Percentiles rank a stretch among this genome's conserved stretches.
These are phyloP conservation scores for Ceratoteleas bidentatus DNA, from an alignment of 1,140 invertebrate genomes.

Conservation along the genomic window DNA sequence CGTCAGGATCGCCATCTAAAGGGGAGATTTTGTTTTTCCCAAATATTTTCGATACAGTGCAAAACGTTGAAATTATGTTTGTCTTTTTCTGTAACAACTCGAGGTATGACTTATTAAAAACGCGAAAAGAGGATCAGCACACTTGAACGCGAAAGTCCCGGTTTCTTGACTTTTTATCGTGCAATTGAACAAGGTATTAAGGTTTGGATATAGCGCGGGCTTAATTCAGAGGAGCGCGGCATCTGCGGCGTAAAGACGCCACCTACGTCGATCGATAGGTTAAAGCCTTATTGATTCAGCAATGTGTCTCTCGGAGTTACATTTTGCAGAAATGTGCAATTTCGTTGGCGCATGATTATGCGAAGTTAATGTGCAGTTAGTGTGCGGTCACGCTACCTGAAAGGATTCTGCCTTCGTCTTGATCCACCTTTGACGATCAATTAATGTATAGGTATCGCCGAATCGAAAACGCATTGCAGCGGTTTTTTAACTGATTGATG, in stretches of 20 bases:
- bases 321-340: slow-evolving; percentile 32
- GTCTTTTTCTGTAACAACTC: slow-evolving; percentile 5
- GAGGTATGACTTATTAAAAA: slow-evolving; percentile 27
- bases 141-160: slow-evolving; percentile 19
- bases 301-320: slow-evolving; percentile 30
- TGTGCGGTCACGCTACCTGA: no score
- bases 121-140: slow-evolving; percentile 22
- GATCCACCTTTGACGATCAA: background rate
- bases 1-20: no score
- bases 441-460: no score
- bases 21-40: background rate
- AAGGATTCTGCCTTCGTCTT: no score
- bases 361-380: no score
- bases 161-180: slow-evolving; percentile 29
- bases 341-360: no score
- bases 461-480: no score
- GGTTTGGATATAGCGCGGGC: slow-evolving; percentile 4
- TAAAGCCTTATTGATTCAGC: slow-evolving; percentile 47
- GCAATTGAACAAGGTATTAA: slow-evolving; percentile 29
- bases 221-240: slow-evolving; percentile 19
- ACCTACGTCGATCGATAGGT: slow-evolving; percentile 35
- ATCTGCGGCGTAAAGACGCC: slow-evolving; percentile 18
- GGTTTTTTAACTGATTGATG: no score
- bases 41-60: background rate
- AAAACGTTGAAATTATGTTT: background rate